These are phyloP conservation scores for Heliconius himera DNA, from an alignment of 1,140 invertebrate genomes.

Conservation along the genomic window DNA sequence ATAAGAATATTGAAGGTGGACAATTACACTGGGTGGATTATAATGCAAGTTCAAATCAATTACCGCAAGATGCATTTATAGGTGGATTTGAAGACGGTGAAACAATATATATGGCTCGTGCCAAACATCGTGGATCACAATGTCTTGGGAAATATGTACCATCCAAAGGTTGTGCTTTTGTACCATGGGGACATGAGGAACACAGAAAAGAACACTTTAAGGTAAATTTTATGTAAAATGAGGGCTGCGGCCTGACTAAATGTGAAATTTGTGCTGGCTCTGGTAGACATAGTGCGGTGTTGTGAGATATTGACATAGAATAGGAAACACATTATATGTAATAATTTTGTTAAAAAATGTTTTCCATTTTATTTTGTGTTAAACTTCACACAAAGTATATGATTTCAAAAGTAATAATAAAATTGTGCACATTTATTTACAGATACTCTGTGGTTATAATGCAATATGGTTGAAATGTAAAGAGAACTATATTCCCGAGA, in stretches of 20 bases:
- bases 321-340: background rate
- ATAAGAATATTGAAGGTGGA: constrained; percentile 42
- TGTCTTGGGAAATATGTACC: constrained; percentile 88
- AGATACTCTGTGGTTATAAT: constrained; percentile 67
- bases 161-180: constrained; percentile 85
- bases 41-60: constrained; percentile 47
- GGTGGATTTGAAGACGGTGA: constrained; percentile 86
- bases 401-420: background rate
- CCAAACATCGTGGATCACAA: constrained; percentile 82
- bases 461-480: constrained; percentile 53
- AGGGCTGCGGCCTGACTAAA: no score
- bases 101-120: constrained; percentile 85
- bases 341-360: background rate
- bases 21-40: constrained; percentile 48
- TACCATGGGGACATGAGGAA: constrained; percentile 88
- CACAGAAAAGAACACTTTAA: constrained; percentile 87
- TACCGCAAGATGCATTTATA: constrained; percentile 86
- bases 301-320: background rate
- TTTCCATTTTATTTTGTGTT: background rate
- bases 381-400: background rate
- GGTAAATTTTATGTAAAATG: constrained; percentile 60
- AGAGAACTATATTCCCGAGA: constrained; percentile 51
- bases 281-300: no score
- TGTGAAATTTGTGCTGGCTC: no score
- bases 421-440: constrained; percentile 33